Base-by-base conservation (phyloP, 1,140 invertebrate species). In the Samia ricini region DNA sequence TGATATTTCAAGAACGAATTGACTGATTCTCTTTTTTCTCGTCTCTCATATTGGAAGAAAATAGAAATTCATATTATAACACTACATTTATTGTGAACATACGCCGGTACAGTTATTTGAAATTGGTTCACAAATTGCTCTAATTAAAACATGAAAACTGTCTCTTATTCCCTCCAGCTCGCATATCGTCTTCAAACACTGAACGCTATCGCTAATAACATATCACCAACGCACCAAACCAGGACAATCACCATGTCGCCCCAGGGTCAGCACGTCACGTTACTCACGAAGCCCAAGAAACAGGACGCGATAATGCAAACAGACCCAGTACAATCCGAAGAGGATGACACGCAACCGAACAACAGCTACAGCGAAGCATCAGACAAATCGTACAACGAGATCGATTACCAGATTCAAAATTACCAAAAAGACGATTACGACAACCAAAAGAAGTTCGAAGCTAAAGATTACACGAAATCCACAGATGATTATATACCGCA, bases 221-320 rank as follows among this genome's bases (percentile, higher is more conserved):
- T 83, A 21, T 68, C 78, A 0, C 78, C 79, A 19, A 5, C 10
- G 24, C 60, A 56, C 48, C 33, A 42, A 15, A 12, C 33, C 0
- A 12, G 33, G 4, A 15, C 33, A 1, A 42, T 42, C 0, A 42
- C 33, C 0, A 42, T 42, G 33, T 42, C 33, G 1, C 33, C 33
- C 3, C 33, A 42, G 33, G 12, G 3, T 15, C 33, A 42, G 4
- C 33, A 42, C 33, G 33, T 42, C 1, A 42, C 24, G 1, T 49
- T 51, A 50, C 23, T 54, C 2, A n/a, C 57, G 2, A 84, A 80
- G 63, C 80, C 86, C 0, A 79, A 76, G 55, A 89, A 88, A 64
- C 86, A 89, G 36, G 87, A 89, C 56, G 87, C 87, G 0, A 74
- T 83, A 5, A 89, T 89, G 85, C 87, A 89, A 72, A 89, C 87